Base-by-base conservation (phyloP, 2,888 invertebrate species). In the Apoda limacodes region DNA sequence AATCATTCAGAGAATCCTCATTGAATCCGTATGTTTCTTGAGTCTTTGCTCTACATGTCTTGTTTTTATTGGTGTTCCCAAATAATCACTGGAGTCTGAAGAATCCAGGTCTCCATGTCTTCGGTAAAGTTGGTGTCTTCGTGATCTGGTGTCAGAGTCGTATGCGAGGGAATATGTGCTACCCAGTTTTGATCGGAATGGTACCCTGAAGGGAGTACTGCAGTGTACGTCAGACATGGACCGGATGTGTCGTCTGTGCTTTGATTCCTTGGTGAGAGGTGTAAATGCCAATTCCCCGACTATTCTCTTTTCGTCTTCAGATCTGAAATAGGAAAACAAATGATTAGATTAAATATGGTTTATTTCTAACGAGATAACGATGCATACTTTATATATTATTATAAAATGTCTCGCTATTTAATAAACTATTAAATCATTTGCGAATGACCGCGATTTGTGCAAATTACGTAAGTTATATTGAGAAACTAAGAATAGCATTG, bases 221-320 rank as follows among this genome's bases (percentile, higher is more conserved):
- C 60, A 69, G 28, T 78, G 78, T 5, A 80, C 80, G 34, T 80
- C 80, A 0, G 80, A 80, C 80, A 80, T 80, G 1, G 80, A 80
- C 27, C 80, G 50, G 35, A 78, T 80, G 45, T 80, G 80, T 34
- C 80, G 58, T 42, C 75, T 53, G 22, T 55, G 41, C 42, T 78
- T 80, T 5, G 66, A 72, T 31, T 69, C 71, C 42, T 65, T 76
- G 26, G 75, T 69, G 28, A 80, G 61, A 2, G 74, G 72, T 22
- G 66, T 39, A 43, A 71, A 64, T 9, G 58, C 50, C 35, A 65
- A 46, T 28, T 60, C 38, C 30, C 52, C 55, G 23, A 60, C 57
- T 22, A 54, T 35, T 34, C 57, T 60, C 19, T 60, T 52, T 32
- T 72, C 62, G 39, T 64, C 70, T 22, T 68, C 54, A 19, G 74